Percentiles rank a stretch among this genome's conserved stretches.
Conservation (phyloP, 2,888 invertebrate genomes). For the Flexamia atlantica region DNA sequence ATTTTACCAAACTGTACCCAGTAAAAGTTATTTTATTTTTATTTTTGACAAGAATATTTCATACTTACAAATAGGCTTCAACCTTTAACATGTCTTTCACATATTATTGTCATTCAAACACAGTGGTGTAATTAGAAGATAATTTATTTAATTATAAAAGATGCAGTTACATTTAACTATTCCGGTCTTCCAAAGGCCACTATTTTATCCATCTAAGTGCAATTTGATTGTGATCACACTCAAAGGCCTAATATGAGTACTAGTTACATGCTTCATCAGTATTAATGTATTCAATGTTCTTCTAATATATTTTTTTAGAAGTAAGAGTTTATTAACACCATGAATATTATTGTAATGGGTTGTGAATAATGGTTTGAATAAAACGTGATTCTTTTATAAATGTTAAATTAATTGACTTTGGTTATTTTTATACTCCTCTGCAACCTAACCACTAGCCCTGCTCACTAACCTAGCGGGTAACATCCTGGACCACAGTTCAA, state of each 20-base stretch:
- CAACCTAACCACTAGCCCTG: no score
- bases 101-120: background rate
- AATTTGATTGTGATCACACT: conserved; percentile 49
- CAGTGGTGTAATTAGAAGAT: background rate
- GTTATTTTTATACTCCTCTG: background rate
- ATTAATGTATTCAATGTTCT: conserved; percentile 6
- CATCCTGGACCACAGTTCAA: no score
- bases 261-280: conserved; percentile 48
- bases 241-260: conserved; percentile 45
- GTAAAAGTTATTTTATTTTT: no score
- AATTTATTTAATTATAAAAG: background rate
- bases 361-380: conserved; percentile 52
- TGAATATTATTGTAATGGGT: conserved; percentile 53
- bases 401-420: conserved; percentile 6
- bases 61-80: background rate
- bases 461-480: no score
- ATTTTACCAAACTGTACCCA: no score
- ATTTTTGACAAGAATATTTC: background rate
- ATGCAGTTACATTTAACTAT: background rate
- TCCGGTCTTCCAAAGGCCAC: conserved; percentile 34
- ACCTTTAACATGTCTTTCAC: conserved; percentile 19
- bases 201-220: conserved; percentile 42
- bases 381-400: conserved; percentile 48
- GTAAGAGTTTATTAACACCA: conserved; percentile 52
- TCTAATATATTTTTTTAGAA: conserved; percentile 47